Evolutionary conservation across 1,140 invertebrate species (phyloP).

Genomic region (Euwallacea fornicatus): DNA sequence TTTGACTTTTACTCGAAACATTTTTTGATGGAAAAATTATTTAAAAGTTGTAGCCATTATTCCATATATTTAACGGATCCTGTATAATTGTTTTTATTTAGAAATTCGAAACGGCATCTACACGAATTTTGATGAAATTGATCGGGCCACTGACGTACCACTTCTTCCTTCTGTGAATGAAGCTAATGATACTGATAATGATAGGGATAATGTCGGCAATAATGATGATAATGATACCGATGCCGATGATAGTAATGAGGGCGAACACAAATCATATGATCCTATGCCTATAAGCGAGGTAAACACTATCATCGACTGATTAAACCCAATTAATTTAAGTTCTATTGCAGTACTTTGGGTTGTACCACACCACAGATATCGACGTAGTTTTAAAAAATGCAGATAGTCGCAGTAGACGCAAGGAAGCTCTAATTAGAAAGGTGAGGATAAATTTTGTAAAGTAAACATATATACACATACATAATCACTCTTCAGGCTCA

Average conservation of each 20-base stretch:
- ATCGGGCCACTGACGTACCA: conserved; percentile 12
- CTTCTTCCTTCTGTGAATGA: conserved; percentile 10
- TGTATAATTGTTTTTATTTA: neutral
- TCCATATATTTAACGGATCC: no score
- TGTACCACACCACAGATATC: conserved; percentile 2
- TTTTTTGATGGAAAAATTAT: no score
- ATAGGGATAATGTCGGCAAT: no score
- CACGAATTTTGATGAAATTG: neutral
- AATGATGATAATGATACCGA: no score
- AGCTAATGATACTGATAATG: neutral
- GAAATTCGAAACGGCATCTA: conserved; percentile 2
- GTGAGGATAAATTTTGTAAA: neutral
- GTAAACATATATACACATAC: no score
- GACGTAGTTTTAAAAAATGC: neutral
- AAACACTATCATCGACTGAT: neutral
- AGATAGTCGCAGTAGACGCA: neutral
- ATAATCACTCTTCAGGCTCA: neutral
- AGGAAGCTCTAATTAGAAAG: neutral
- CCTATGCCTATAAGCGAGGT: conserved; percentile 18
- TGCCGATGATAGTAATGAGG: neutral
- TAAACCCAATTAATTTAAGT: neutral
- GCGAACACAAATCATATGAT: conserved; percentile 19
- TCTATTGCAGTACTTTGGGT: conserved; percentile 10
- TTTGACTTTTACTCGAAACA: no score
- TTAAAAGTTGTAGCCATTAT: no score